Evolutionary conservation across 2,888 invertebrate genomes (phyloP).

Genomic region (Protodeltote pygarga): DNA sequence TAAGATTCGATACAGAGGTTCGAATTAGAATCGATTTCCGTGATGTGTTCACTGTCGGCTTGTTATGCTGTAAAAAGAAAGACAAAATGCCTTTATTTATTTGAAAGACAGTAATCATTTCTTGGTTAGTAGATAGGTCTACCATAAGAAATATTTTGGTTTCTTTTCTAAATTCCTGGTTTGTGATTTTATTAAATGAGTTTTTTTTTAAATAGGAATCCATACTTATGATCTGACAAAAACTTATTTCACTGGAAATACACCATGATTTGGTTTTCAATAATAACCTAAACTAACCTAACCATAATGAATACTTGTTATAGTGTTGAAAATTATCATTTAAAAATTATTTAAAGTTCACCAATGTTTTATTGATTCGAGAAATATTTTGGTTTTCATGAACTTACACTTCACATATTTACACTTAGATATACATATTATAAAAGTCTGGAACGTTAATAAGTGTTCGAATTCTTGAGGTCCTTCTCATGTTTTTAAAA

Average conservation of each 20-base stretch:
- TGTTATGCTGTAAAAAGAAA: conserved; percentile 42
- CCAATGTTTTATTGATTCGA: no score
- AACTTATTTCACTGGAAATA: no score
- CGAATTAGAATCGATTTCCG: conserved; percentile 69
- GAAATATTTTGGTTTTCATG: no score
- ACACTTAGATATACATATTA: conserved; percentile 7
- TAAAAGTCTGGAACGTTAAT: conserved; percentile 32
- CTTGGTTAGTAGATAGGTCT: neutral
- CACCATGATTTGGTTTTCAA: no score
- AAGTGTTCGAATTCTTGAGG: conserved; percentile 23
- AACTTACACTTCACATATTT: neutral
- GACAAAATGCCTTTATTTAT: conserved; percentile 10
- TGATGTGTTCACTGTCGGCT: conserved; percentile 56
- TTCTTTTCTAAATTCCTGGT: no score
- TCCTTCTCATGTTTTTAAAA: conserved; percentile 21
- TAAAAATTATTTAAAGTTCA: no score
- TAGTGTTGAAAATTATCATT: no score
- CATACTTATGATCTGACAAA: neutral
- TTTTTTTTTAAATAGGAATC: neutral
- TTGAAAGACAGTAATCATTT: neutral
- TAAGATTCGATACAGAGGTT: conserved; percentile 64
- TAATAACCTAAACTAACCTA: no score
- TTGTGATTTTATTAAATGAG: neutral
- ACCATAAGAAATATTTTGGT: no score
- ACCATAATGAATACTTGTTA: no score